These are phyloP conservation scores for Eulemur albifrons DNA, from an alignment of 2,797 vertebrate genomes.

Conservation along the genomic window DNA sequence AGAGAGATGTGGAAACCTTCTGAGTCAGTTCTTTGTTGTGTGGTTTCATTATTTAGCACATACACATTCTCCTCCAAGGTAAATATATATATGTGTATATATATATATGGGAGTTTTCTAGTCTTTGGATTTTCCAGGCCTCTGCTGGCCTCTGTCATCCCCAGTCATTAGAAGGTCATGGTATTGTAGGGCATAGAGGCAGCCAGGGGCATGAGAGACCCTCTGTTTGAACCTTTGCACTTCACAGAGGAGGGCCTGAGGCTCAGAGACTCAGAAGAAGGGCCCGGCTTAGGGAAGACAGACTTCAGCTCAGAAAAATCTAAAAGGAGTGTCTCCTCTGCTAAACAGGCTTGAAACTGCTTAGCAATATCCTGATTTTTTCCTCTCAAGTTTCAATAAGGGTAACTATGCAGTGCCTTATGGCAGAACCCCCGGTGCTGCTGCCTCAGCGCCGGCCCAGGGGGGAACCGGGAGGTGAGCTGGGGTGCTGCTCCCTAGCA, in stretches of 20 bases:
- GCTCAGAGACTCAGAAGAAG: not conserved
- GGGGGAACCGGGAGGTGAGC: not conserved
- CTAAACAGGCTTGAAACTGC: conserved; percentile 38
- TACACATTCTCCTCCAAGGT: not conserved
- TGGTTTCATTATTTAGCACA: not conserved
- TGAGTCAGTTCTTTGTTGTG: not conserved
- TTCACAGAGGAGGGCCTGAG: not conserved
- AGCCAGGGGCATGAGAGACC: not conserved
- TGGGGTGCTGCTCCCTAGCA: not conserved
- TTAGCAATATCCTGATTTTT: conserved; percentile 18
- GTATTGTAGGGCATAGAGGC: not conserved
- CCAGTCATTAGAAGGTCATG: not conserved
- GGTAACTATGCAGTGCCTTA: not conserved
- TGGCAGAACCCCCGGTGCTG: conserved; percentile 57
- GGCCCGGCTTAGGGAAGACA: not conserved
- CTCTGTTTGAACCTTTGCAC: not conserved
- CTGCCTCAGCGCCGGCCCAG: not conserved
- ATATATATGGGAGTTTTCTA: not conserved
- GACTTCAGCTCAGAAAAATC: not conserved
- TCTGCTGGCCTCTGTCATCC: not conserved
- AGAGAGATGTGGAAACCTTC: not conserved
- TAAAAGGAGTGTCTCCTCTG: conserved; percentile 8
- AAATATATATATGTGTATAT: not conserved
- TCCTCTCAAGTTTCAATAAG: not conserved
- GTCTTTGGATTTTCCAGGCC: not conserved